phyloP scores from a whole-genome alignment of 2,113 vertebrate species.

The Podiceps cristatus region DNA sequence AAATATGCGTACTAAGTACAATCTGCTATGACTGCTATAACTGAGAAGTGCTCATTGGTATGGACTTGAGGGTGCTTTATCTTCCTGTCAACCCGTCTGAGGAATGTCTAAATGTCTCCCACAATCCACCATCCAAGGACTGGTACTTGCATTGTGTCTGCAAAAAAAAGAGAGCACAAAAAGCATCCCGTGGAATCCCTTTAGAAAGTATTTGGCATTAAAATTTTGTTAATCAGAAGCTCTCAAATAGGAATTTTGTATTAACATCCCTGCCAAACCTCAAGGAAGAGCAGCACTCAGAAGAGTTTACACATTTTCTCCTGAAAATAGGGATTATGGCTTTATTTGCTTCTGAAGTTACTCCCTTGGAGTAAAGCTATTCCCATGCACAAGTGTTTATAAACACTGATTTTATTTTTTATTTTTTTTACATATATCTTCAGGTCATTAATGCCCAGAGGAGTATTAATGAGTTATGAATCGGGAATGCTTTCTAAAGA shows the following conservation, averaged over 20 bases:
- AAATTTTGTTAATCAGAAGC: background rate
- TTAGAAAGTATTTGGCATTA: background rate
- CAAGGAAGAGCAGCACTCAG: background rate
- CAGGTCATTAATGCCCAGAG: background rate
- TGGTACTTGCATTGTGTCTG: background rate
- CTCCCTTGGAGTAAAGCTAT: background rate
- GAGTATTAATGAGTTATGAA: background rate
- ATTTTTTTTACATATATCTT: slow-evolving; percentile 18
- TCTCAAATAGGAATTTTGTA: background rate
- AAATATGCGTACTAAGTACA: slow-evolving; percentile 38
- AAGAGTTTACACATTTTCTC: background rate
- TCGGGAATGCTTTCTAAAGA: background rate
- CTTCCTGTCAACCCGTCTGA: slow-evolving; percentile 27
- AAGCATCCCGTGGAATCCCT: accelerated
- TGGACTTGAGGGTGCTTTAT: slow-evolving; percentile 10
- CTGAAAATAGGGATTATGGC: background rate
- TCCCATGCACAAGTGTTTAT: background rate
- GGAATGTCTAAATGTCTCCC: background rate
- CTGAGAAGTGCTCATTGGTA: slow-evolving; percentile 38
- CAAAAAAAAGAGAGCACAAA: background rate
- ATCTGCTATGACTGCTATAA: slow-evolving; percentile 52
- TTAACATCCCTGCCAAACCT: background rate
- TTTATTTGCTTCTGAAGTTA: slow-evolving; percentile 11
- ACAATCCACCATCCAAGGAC: background rate
- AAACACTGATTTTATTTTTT: too few relatives aligned